Percentiles rank a stretch among this genome's conserved stretches.
Conservation (phyloP, 2,888 invertebrate species). For the Erebia palarica region DNA sequence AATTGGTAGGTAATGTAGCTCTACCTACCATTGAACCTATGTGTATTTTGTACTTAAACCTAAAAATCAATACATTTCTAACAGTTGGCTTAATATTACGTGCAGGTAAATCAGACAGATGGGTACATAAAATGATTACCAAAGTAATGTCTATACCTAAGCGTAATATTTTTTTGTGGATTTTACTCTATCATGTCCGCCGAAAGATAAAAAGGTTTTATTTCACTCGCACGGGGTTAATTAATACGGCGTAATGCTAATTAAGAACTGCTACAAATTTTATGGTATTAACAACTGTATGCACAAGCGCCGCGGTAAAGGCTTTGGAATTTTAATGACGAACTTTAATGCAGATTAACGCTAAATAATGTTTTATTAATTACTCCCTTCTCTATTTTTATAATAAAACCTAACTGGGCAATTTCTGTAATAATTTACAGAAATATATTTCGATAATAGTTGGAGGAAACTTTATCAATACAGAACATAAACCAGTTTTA, state of each 20-base stretch:
- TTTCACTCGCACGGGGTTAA: slow-evolving; percentile 30
- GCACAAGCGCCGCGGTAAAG: slow-evolving; percentile 23
- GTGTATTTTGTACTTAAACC: too few relatives aligned
- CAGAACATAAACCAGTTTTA: too few relatives aligned
- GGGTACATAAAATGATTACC: neutral
- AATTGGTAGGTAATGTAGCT: too few relatives aligned
- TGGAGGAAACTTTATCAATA: too few relatives aligned
- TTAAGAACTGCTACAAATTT: slow-evolving; percentile 35
- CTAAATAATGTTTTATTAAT: neutral
- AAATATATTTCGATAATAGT: too few relatives aligned
- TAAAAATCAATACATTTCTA: too few relatives aligned
- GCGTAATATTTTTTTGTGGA: neutral
- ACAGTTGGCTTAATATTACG: too few relatives aligned
- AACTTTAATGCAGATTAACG: neutral
- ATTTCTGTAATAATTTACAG: too few relatives aligned
- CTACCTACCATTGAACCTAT: too few relatives aligned
- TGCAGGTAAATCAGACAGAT: neutral
- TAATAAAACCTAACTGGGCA: too few relatives aligned
- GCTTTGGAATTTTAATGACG: slow-evolving; percentile 17
- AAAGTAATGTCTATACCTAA: too few relatives aligned
- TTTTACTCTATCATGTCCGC: slow-evolving; percentile 20
- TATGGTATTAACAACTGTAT: slow-evolving; percentile 31
- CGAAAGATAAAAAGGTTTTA: slow-evolving; percentile 31
- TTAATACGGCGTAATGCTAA: slow-evolving; percentile 30
- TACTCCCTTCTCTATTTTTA: too few relatives aligned